Evolutionary conservation across 2,797 vertebrate species (phyloP), one percentile per base, ranked within the genome.

Genomic region (Furcifer pardalis): DNA sequence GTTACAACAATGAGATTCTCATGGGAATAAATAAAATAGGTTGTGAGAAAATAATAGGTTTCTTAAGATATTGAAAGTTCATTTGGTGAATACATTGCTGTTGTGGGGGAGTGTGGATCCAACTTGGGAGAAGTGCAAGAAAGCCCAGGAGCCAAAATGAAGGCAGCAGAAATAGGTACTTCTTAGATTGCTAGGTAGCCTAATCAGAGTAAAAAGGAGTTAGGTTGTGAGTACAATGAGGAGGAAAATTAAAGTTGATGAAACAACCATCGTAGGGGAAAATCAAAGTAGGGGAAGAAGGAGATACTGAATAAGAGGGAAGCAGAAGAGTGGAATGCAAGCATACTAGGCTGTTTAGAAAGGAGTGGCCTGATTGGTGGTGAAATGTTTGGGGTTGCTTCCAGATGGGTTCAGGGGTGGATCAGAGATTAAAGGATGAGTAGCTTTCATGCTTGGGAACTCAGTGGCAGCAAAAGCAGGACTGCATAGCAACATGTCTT

Each of bases 1-100:
- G 7, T 89, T 32, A 84, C 49, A 85, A 56, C 76, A 5, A 17
- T 75, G 85, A 37, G 82, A 6, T 86, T 75, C 52, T 91, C 77
- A 71, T 23, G 42, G 73, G 82, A 85, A 83, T 91, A 75, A 88
- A 71, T 71, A 75, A 49, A 84, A 60, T 56, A 68, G 37, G 19
- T 56, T 69, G n/a, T 46, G 32, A 15, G 37, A 60, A 81, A 30
- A 19, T 56, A 56, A 56, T 56, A 56, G 49, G 5, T 3, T 84
- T 42, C 3, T 56, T 9, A 84, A 59, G 90, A 84, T 79, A 2
- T 77, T 77, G 81, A 59, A 89, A 71, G 5, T 56, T 56, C 52
- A 19, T 56, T 19, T n/a, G 19, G 52, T 15, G 52, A 21, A 56
- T 19, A 56, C 17, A 21, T 19, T 82, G 1, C 79, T 27, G 6